phyloP scores from a whole-genome alignment of 2,888 invertebrate species.

The Azorinus chamasolen region DNA sequence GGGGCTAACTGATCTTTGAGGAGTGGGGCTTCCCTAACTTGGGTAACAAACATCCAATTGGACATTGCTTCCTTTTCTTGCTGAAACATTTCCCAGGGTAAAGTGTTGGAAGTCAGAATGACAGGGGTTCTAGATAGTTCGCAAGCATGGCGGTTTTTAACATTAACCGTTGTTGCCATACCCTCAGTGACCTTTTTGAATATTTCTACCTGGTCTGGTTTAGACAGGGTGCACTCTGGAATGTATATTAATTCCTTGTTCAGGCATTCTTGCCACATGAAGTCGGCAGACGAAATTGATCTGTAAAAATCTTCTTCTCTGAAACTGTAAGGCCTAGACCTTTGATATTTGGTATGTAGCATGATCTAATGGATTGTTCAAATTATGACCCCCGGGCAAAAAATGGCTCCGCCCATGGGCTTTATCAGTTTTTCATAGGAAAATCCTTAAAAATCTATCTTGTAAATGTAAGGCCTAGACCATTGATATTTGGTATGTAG shows the following conservation, averaged over 20 bases:
- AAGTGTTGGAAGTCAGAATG: neutral
- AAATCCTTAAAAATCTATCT: too few relatives aligned
- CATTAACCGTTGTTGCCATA: slow-evolving; percentile 4
- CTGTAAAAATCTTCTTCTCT: too few relatives aligned
- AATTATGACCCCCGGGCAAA: too few relatives aligned
- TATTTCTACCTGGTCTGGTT: slow-evolving; percentile 18
- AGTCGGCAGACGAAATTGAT: slow-evolving; percentile 3
- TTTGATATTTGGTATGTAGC: too few relatives aligned
- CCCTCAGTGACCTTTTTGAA: slow-evolving; percentile 23
- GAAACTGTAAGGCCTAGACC: too few relatives aligned
- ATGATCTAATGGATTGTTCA: too few relatives aligned
- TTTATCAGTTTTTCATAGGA: too few relatives aligned
- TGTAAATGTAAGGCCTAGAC: too few relatives aligned
- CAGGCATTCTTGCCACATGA: slow-evolving; percentile 23
- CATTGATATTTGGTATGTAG: too few relatives aligned
- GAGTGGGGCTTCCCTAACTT: neutral
- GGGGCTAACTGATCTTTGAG: neutral
- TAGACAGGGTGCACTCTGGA: slow-evolving; percentile 9
- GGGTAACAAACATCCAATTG: neutral
- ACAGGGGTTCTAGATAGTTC: slow-evolving; percentile 2
- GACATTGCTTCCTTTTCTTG: neutral
- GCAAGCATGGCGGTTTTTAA: slow-evolving; percentile 4
- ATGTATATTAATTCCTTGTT: slow-evolving; percentile 11
- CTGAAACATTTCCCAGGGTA: neutral
- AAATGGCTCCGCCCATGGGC: too few relatives aligned